Evolutionary conservation across 2,797 vertebrate genomes (phyloP), one percentile per base, ranked within the genome.

Genomic region (Taeniopygia guttata): DNA sequence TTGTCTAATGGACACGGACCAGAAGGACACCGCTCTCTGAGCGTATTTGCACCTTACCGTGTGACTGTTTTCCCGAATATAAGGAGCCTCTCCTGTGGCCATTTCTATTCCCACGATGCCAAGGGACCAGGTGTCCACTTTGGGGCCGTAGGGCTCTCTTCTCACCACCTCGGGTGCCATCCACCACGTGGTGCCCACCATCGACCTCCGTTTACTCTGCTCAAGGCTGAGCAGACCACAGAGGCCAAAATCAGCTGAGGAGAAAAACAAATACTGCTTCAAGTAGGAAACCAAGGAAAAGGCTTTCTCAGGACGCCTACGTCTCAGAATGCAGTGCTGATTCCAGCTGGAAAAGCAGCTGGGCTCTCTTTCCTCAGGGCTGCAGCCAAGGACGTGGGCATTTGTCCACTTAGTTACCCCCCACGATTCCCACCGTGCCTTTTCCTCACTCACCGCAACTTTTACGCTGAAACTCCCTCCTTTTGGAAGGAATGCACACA

Each of bases 61-160:
- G 96, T 98, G 98, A 89, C 98, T 98, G 95, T 98, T 98, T 97
- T 99, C 98, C 70, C 98, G 98, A 93, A 98, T 96, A 91, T 99
- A 98, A 25, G 98, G 98, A 38, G 98, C 97, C 95, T 98, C 98
- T 94, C 98, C 98, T 97, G 98, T 98, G 93, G 98, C 98, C 98
- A 99, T 99, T 97, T 99, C 98, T 79, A 98, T 98, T 69, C 98
- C 98, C 98, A 99, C 98, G 87, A 98, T 98, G 72, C 98, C 98
- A 89, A 99, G 96, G n/a, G 98, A 98, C 98, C 98, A 99, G 90
- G 98, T 98, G 95, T 99, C 98, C 89, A 98, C 98, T 93, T 99
- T 99, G 19, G 98, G 98, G 36, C 98, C 98, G 7, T 99, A 98
- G 1, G 98, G 98, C 97, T 98, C 98, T 58, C 98, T 95, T 63